Evolutionary conservation across 2,797 vertebrate genomes (phyloP), one percentile per base, ranked within the genome.

Genomic region (Microctenopoma steveboyesi): DNA sequence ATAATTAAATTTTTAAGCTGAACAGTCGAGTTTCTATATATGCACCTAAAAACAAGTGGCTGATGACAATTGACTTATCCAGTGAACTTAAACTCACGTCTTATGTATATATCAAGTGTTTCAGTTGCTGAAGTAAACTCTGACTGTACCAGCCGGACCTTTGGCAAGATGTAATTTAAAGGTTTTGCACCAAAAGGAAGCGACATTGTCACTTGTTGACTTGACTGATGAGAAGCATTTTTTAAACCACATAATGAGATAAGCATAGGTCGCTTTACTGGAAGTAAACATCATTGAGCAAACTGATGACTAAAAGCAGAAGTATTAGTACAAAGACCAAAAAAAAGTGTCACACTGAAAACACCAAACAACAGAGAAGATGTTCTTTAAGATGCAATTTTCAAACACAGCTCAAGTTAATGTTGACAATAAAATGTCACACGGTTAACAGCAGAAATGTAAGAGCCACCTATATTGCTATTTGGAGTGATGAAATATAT

Each of bases 221-320:
- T 28, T 15, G 3, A 13, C 2, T 48, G 16, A 68, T 9, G 7
- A 40, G 1, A 25, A 22, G 2, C 3, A 51, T 39, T 13, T 51
- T 28, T 11, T 68, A 22, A 56, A 60, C 50, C 28, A 61, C 47
- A 68, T 7, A 47, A 18, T 70, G 18, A 72, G 16, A 51, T 69
- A 63, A 42, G 46, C 48, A 28, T 61, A 52, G 12, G 0, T 30
- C 1, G n/a, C 3, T 3, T 46, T 12, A 27, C 46, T 7, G 5
- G n/a, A 51, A 50, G 18, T 39, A 56, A 14, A 16, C 28, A 27
- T 16, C 28, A 27, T n/a, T 7, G 8, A 13, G 25, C 35, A 37
- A 62, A 63, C 5, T 16, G n/a, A 49, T 43, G 40, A 47, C 66
- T 27, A n/a, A 58, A 7, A 43, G 42, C 42, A 15, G 14, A 43